These are phyloP conservation scores for Spea bombifrons DNA, from an alignment of 2,113 vertebrate species.

Conservation along the genomic window DNA sequence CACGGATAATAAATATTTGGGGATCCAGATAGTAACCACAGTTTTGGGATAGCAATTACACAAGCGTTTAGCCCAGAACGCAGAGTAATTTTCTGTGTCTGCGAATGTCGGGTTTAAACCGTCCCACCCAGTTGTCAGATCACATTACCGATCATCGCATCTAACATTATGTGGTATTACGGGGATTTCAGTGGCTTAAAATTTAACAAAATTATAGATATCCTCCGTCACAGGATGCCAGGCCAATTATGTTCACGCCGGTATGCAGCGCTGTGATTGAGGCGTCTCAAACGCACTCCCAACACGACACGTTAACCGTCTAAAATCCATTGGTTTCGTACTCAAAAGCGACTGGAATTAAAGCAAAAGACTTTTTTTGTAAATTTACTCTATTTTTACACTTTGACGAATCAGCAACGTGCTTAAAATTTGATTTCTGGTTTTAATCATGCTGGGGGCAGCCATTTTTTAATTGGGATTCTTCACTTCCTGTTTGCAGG, in stretches of 20 bases:
- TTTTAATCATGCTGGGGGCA: neutral
- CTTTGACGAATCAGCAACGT: too few relatives aligned
- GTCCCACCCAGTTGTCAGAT: neutral
- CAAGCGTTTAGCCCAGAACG: neutral
- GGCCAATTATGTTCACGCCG: neutral
- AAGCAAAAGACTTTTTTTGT: too few relatives aligned
- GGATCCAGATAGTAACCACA: neutral
- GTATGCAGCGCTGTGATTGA: neutral
- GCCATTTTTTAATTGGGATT: neutral
- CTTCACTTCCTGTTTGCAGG: neutral
- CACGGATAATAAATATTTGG: too few relatives aligned
- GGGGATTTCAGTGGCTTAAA: conserved; percentile 6
- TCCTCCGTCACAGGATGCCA: neutral
- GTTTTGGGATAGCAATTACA: neutral
- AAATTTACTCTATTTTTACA: too few relatives aligned
- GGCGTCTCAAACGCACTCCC: neutral
- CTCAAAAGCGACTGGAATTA: too few relatives aligned
- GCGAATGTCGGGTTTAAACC: neutral
- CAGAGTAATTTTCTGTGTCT: neutral
- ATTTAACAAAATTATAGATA: conserved; percentile 17
- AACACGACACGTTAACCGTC: too few relatives aligned
- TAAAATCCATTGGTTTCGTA: too few relatives aligned
- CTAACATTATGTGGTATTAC: conserved; percentile 14
- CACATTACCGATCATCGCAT: conserved; percentile 5
- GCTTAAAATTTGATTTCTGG: too few relatives aligned